These are phyloP conservation scores for Micrasema longulum DNA, from an alignment of 1,140 invertebrate genomes.

Conservation along the genomic window DNA sequence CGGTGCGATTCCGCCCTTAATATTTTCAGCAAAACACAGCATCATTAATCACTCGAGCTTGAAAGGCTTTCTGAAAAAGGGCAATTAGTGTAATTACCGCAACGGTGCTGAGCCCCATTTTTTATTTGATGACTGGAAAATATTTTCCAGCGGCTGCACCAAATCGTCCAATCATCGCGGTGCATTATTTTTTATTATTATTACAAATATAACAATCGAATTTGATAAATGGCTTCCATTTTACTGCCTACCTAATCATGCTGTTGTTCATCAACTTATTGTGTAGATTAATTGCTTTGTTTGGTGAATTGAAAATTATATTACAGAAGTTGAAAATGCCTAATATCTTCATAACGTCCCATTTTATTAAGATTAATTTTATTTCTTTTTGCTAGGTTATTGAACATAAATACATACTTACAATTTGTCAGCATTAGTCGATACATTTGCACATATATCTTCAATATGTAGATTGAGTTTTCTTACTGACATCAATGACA, in stretches of 20 bases:
- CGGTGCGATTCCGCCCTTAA: slow-evolving; percentile 23
- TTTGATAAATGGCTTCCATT: slow-evolving; percentile 3
- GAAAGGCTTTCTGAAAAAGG: slow-evolving; percentile 49
- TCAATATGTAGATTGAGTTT: too few relatives aligned
- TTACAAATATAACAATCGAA: slow-evolving; percentile 3
- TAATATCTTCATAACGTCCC: too few relatives aligned
- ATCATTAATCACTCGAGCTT: slow-evolving; percentile 48
- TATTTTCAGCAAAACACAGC: slow-evolving; percentile 42
- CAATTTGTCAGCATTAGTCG: too few relatives aligned
- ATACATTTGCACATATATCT: too few relatives aligned
- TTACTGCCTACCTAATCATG: background rate
- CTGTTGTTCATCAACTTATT: background rate
- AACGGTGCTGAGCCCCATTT: slow-evolving; percentile 28
- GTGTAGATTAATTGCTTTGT: too few relatives aligned
- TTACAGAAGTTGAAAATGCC: too few relatives aligned
- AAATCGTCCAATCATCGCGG: slow-evolving; percentile 26
- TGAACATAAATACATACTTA: too few relatives aligned
- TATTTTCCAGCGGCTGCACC: slow-evolving; percentile 45
- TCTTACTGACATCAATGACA: too few relatives aligned
- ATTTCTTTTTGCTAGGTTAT: too few relatives aligned
- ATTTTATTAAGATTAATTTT: too few relatives aligned
- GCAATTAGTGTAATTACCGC: slow-evolving; percentile 54
- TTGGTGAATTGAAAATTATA: too few relatives aligned
- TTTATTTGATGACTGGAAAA: slow-evolving; percentile 43
- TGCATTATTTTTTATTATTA: slow-evolving; percentile 7